Evolutionary conservation across 2,888 invertebrate genomes (phyloP).

Genomic region (Meganola albula): DNA sequence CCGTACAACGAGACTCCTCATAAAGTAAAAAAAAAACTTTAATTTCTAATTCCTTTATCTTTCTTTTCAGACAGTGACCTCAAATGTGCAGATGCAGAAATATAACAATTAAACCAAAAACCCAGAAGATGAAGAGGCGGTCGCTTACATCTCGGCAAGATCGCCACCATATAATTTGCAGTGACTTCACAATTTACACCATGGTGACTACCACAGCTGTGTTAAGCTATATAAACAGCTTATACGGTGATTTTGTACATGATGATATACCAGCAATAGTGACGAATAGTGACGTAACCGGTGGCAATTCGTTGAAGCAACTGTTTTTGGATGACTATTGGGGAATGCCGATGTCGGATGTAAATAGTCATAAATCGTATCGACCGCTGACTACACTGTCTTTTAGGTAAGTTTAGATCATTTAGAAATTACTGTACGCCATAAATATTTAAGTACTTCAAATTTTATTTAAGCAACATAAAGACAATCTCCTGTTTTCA

Average conservation of each 20-base stretch:
- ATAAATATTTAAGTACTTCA: too few relatives aligned
- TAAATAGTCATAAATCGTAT: slow-evolving; percentile 91
- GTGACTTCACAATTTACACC: slow-evolving; percentile 79
- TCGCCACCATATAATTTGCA: slow-evolving; percentile 34
- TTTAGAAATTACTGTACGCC: too few relatives aligned
- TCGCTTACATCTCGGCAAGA: slow-evolving; percentile 62
- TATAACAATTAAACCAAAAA: slow-evolving; percentile 49
- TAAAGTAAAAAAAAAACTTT: background rate
- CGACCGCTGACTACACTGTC: slow-evolving; percentile 89
- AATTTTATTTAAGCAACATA: too few relatives aligned
- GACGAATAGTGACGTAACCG: slow-evolving; percentile 88
- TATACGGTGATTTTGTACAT: slow-evolving; percentile 90
- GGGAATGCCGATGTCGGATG: slow-evolving; percentile 90
- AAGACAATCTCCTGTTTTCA: too few relatives aligned
- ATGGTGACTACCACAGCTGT: slow-evolving; percentile 82
- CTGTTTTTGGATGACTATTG: slow-evolving; percentile 89
- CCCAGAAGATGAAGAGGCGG: slow-evolving; percentile 70
- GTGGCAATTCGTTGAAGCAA: slow-evolving; percentile 79
- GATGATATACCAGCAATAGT: slow-evolving; percentile 92
- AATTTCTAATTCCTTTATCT: background rate
- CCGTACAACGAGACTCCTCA: background rate
- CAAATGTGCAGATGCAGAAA: slow-evolving; percentile 71
- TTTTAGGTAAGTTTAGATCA: slow-evolving; percentile 84
- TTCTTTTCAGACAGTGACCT: slow-evolving; percentile 49
- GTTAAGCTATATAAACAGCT: slow-evolving; percentile 84